Evolutionary conservation across 2,888 invertebrate species (phyloP), one percentile per base, ranked within the genome.

Genomic region (Leucoma salicis): DNA sequence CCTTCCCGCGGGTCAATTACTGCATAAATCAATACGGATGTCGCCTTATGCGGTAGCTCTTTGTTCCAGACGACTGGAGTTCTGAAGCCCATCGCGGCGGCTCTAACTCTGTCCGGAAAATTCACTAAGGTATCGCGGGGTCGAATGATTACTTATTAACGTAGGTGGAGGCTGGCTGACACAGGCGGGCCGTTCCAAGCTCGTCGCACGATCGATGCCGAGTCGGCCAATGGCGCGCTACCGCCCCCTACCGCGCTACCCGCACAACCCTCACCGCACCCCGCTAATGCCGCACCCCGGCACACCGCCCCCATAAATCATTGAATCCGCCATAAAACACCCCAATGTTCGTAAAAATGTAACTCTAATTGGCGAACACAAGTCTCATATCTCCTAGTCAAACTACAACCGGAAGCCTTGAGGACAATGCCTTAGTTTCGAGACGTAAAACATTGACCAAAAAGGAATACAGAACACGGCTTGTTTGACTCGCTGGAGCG

Each of bases 101-200:
- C 81, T 81, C 77, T 82, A 78, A 83, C 75, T 79, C 77, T 71
- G 80, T 74, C 84, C 87, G 86, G 87, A 84, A 86, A 82, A 82
- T 82, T 87, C 78, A 80, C 78, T 78, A 82, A 87, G 87, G 86
- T 83, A 85, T 81, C 79, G 78, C 84, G 78, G 85, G 85, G 82
- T 85, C 83, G 86, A 80, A 86, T 86, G 87, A 89, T 88, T 89
- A 88, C 89, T 89, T 89, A 89, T 89, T 89, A 89, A 88, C 88
- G 87, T 88, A 85, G 89, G 86, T 87, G 88, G 87, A 86, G 89
- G 86, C 79, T 79, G 84, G 82, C 73, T 75, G 82, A 79, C 79
- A 72, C 86, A 86, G 88, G 86, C 85, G 85, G 86, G 87, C 75
- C 83, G 78, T 79, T 74, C 57, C 56, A 75, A 82, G 82, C 79